Percentiles rank a stretch among this genome's conserved stretches.
These are phyloP conservation scores for Celastrina argiolus DNA, from an alignment of 2,888 invertebrate genomes.

Conservation along the genomic window DNA sequence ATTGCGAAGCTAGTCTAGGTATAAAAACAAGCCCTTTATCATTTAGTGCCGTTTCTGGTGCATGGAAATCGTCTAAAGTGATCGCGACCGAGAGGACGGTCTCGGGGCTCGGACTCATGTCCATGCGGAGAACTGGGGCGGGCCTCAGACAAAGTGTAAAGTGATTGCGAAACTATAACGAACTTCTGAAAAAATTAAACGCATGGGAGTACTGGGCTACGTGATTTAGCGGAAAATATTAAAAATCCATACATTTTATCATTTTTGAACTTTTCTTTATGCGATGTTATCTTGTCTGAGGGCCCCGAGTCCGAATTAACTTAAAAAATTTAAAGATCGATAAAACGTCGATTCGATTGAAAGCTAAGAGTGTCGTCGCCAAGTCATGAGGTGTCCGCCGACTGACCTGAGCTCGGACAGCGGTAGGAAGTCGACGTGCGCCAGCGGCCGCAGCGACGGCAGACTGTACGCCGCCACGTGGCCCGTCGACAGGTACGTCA, in stretches of 20 bases:
- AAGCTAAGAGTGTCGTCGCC: neutral
- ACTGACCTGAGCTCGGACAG: constrained; percentile 94
- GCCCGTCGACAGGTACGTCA: constrained; percentile 96
- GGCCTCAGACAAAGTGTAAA: neutral
- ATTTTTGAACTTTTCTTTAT: no score
- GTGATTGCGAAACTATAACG: no score
- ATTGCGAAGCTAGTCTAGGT: constrained; percentile 54
- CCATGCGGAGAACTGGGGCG: constrained; percentile 13
- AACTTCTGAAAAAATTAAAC: no score
- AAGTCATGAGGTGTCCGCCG: neutral
- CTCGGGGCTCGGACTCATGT: neutral
- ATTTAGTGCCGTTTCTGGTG: constrained; percentile 73
- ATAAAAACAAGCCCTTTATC: constrained; percentile 68
- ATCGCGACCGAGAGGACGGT: constrained; percentile 38
- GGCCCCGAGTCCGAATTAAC: constrained; percentile 1
- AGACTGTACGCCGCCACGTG: constrained; percentile 95
- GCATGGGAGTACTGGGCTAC: no score
- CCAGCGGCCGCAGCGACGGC: constrained; percentile 94
- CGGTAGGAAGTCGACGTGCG: constrained; percentile 96
- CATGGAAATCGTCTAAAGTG: constrained; percentile 58
- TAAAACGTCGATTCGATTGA: constrained; percentile 12
- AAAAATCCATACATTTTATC: no score
- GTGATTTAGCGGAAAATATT: no score
- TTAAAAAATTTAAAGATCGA: constrained; percentile 13
- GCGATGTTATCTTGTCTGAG: no score